A percentile compares a stretch with the other conserved stretches of the same genome.
These are phyloP conservation scores for Sebastes matsubarae DNA, from an alignment of 2,797 vertebrate species.

Conservation along the genomic window DNA sequence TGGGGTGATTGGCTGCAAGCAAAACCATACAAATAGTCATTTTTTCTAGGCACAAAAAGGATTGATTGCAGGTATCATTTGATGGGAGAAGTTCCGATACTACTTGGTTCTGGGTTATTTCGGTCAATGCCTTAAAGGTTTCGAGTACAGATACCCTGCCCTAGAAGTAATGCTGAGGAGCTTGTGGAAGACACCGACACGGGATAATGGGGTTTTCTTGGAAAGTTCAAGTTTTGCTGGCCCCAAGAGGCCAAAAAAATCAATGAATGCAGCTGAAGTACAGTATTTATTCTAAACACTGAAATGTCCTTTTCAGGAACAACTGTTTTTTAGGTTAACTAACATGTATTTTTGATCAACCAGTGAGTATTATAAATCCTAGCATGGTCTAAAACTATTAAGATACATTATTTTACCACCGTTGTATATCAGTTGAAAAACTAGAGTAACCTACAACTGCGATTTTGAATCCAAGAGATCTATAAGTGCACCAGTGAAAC, in stretches of 20 bases:
- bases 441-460: no score
- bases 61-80: no score
- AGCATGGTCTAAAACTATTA: neutral
- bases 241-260: neutral
- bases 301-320: neutral
- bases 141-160: neutral
- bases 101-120: neutral
- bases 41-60: no score
- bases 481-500: neutral
- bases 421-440: neutral
- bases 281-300: neutral
- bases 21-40: neutral
- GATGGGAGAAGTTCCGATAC: neutral
- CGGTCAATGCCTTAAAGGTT: fast-evolving
- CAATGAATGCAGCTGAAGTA: neutral
- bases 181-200: neutral
- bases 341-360: neutral
- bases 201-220: neutral
- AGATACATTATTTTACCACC: no score
- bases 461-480: neutral
- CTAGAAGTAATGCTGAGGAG: neutral
- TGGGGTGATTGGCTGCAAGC: no score
- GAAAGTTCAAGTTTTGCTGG: neutral
- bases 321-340: neutral
- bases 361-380: neutral